These are phyloP conservation scores for Hylomyscus alleni DNA, from an alignment of 2,797 vertebrate species.

Conservation along the genomic window DNA sequence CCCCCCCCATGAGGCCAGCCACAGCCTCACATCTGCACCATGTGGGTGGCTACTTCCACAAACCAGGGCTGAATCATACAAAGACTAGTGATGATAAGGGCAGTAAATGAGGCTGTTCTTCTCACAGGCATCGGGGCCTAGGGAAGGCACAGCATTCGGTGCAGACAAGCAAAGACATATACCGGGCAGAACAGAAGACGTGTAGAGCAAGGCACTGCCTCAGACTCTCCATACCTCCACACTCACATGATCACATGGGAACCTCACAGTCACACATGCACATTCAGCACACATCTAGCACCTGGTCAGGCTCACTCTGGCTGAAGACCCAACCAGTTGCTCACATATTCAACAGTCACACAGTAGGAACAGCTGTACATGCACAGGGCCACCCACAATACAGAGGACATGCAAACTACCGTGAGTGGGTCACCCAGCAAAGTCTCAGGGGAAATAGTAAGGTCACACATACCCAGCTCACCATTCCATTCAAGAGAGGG, in stretches of 20 bases:
- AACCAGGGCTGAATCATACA: not conserved
- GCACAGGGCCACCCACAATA: not conserved
- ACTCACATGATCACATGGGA: not conserved
- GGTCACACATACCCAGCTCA: not conserved
- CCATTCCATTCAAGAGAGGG: not conserved
- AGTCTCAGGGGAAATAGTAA: not conserved
- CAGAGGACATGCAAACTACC: not conserved
- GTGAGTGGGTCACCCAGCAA: not conserved
- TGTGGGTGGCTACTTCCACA: not conserved
- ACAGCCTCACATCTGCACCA: not conserved
- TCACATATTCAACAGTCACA: not conserved
- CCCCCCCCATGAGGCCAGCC: not conserved
- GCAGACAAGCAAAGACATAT: not conserved
- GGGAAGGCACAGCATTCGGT: fast-evolving
- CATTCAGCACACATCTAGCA: not conserved
- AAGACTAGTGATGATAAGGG: not conserved
- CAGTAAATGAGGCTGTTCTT: not conserved
- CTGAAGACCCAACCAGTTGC: not conserved
- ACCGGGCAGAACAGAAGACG: not conserved
- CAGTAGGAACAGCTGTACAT: not conserved
- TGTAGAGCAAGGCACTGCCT: not conserved
- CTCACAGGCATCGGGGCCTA: not conserved
- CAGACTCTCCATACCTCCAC: not conserved
- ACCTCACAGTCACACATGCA: not conserved
- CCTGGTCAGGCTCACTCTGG: not conserved